Conservation (phyloP, 2,797 vertebrate genomes). For the Aplochiton taeniatus region DNA sequence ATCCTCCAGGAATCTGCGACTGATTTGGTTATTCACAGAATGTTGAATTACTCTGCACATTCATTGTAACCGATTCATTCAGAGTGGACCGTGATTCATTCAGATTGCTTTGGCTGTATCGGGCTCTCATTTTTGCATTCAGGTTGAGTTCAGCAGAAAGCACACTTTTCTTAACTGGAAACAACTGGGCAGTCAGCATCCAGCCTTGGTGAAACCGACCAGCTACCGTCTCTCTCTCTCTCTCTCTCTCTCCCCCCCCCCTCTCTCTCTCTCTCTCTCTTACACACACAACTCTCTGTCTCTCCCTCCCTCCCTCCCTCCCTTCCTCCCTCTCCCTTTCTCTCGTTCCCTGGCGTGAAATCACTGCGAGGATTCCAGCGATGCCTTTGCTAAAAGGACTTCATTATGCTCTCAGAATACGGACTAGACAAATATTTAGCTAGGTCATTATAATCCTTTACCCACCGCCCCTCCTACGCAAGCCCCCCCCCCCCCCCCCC, state of each 20-base stretch:
- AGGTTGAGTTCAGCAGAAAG: conserved; percentile 50
- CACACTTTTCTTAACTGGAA: conserved; percentile 64
- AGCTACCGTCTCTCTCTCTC: too few relatives aligned
- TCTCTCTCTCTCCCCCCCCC: too few relatives aligned
- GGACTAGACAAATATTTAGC: conserved; percentile 77
- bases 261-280: conserved; percentile 17
- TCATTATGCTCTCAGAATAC: conserved; percentile 77
- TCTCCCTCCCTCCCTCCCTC: too few relatives aligned
- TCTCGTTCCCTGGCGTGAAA: conserved; percentile 59
- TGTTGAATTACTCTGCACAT: too few relatives aligned
- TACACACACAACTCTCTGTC: neutral
- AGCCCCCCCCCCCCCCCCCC: too few relatives aligned
- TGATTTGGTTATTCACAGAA: too few relatives aligned
- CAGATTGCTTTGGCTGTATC: too few relatives aligned
- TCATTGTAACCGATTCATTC: too few relatives aligned
- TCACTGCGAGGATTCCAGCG: conserved; percentile 72
- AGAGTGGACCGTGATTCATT: too few relatives aligned
- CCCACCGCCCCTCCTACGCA: conserved; percentile 63
- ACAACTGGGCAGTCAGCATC: conserved; percentile 63
- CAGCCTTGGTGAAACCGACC: conserved; percentile 36
- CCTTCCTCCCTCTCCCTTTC: too few relatives aligned
- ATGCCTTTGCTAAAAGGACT: conserved; percentile 73
- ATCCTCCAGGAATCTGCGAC: too few relatives aligned
- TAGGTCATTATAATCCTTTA: conserved; percentile 76
- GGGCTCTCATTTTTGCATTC: too few relatives aligned